phyloP scores from a whole-genome alignment of 2,888 invertebrate genomes.

The Eristalis tenax region DNA sequence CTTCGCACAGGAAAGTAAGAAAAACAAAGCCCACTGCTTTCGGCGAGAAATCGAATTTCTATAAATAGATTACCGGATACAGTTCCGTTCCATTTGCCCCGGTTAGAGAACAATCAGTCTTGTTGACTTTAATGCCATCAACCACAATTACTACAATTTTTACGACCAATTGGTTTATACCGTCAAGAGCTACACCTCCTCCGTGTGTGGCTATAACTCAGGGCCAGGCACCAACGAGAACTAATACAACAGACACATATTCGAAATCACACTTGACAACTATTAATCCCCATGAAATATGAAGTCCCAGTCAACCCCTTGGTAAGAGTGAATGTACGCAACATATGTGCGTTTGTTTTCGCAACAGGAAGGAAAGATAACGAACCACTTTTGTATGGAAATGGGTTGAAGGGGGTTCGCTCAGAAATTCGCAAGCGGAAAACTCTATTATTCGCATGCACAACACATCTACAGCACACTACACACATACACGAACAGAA shows the following conservation, averaged over 20 bases:
- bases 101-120: not conserved
- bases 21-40: not conserved
- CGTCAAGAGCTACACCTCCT: not conserved
- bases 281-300: not conserved
- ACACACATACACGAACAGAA: conserved; percentile 35
- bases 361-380: not conserved
- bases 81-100: not conserved
- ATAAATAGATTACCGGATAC: not conserved
- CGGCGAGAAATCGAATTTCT: not conserved
- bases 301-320: not conserved
- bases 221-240: not conserved
- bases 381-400: not conserved
- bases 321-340: not conserved
- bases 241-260: not conserved
- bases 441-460: conserved; percentile 29
- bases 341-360: not conserved
- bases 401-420: not conserved
- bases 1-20: not conserved
- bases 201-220: not conserved
- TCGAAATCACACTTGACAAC: not conserved
- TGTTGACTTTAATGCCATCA: not conserved
- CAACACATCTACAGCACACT: conserved; percentile 20
- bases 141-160: not conserved
- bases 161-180: not conserved
- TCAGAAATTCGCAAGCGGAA: not conserved